Base-by-base conservation (phyloP, 2,113 vertebrate species). In the Cyrtonyx montezumae region DNA sequence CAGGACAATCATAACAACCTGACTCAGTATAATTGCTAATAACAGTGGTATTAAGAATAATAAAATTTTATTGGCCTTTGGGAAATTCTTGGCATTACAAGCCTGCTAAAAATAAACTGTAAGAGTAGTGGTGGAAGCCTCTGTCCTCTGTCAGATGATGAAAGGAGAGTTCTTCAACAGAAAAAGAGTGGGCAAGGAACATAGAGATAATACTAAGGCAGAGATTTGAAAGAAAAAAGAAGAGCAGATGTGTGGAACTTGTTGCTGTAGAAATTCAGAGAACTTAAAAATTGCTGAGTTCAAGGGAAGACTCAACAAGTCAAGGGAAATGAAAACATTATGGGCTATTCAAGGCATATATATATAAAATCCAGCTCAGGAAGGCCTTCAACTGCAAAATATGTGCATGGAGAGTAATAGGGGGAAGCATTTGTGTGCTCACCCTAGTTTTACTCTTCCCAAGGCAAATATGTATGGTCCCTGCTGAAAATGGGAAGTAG, bases 61-160 rank as follows among this genome's bases (percentile, higher is more conserved):
- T 97, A 97, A 97, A 94, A 84, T 18, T 88, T 87, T 94, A 97
- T 90, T 86, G 26, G 77, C 61, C 51, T 87, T 55, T 53, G 59
- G 79, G 63, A 89, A 59, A 94, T 84, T 59, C 59, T 84, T 82
- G 59, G 22, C 46, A 85, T 65, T 79, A 79, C 34, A 81, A 13
- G 43, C 19, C 70, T 79, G 28, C 71, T 89, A 86, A 89, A 94
- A 92, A 82, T 84, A 95, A 87, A 85, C 2, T 1, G 7, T 46
- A 40, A 51, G 25, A 26, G 53, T 68, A 46, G 58, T 19, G 81
- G 74, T 6, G 5, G 88, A 84, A 79, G 81, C 17, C 63, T 87
- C 67, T 85, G 70, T n/a, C n/a, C 66, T 56, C 73, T 56, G 36
- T 40, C 40, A 40, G 40, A 40, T 40, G 32, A 51, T 67, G 45